phyloP scores from a whole-genome alignment of 1,140 invertebrate species.

The Bombyx mori region ASM3026992v2 NC_085130.1:17948001-17948500 shows the following conservation, averaged over 20 bases:
- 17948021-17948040: constrained; percentile 53
- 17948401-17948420: constrained; percentile 33
- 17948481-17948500: constrained; percentile 28
- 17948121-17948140: constrained; percentile 43
- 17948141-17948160: constrained; percentile 19
- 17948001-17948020: constrained; percentile 14
- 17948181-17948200: no score
- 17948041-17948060: constrained; percentile 44
- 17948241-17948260: no score
- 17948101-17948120: constrained; percentile 37
- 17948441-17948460: constrained; percentile 30
- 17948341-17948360: no score
- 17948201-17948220: no score
- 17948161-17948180: no score
- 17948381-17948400: constrained; percentile 21
- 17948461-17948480: constrained; percentile 32
- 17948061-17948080: constrained; percentile 34
- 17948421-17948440: constrained; percentile 29
- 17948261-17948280: no score
- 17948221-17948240: no score
- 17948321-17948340: no score
- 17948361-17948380: no score
- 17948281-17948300: no score
- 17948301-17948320: no score
- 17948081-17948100: constrained; percentile 45